phyloP scores from a whole-genome alignment of 2,888 invertebrate species.

The Thecocarcelia acutangulata region DNA sequence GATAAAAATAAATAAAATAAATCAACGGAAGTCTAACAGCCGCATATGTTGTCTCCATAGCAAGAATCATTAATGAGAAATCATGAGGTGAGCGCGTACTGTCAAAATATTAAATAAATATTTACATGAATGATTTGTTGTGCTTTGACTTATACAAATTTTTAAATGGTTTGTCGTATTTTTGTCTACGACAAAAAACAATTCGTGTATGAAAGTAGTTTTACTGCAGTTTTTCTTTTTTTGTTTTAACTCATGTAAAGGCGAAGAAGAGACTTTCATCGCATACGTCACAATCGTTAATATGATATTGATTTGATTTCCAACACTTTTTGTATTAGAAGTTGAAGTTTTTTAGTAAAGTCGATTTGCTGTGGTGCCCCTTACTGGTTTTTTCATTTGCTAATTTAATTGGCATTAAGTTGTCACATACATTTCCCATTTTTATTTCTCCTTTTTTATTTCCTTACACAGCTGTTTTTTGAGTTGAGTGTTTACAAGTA shows the following conservation, averaged over 20 bases:
- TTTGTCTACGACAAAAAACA: conserved; percentile 48
- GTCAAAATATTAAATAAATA: conserved; percentile 73
- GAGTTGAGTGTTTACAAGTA: conserved; percentile 12
- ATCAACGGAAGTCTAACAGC: too few relatives aligned
- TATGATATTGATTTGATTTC: conserved; percentile 41
- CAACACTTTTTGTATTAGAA: conserved; percentile 55
- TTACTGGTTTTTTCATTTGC: conserved; percentile 50
- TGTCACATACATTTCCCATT: conserved; percentile 49
- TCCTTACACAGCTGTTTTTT: neutral
- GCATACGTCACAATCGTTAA: conserved; percentile 30
- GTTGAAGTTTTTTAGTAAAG: conserved; percentile 9
- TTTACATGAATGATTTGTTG: conserved; percentile 72
- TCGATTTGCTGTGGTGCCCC: conserved; percentile 18
- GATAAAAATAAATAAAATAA: too few relatives aligned
- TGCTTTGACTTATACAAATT: conserved; percentile 74
- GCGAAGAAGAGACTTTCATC: conserved; percentile 20
- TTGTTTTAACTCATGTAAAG: conserved; percentile 27
- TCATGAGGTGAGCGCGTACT: neutral
- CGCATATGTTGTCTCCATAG: too few relatives aligned
- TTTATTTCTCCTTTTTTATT: conserved; percentile 4
- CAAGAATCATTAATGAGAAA: too few relatives aligned
- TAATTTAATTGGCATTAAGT: conserved; percentile 66
- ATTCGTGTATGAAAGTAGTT: conserved; percentile 27
- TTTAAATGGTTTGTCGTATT: conserved; percentile 68
- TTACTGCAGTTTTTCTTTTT: conserved; percentile 9